Evolutionary conservation across 1,140 invertebrate species (phyloP), one percentile per base, ranked within the genome.

Genomic region (Conus betulinus): DNA sequence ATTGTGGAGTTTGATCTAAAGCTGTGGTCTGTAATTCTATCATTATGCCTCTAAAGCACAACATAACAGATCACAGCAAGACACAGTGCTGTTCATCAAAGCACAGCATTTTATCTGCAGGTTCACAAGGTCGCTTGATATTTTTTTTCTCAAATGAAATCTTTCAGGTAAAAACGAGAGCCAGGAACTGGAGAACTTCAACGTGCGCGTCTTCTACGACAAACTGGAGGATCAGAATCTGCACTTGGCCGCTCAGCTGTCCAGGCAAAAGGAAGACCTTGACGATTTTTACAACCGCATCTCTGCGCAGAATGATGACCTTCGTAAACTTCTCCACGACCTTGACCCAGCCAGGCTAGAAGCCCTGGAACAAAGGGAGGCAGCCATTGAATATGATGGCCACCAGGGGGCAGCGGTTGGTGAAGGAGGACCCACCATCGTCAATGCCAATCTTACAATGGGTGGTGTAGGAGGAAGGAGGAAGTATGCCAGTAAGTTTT

Each of bases 211-310:
- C 2, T 90, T 95, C 55, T 95, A 94, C 78, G 94, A 95, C 91
- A 95, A 95, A 88, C 91, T 95, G 13, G 94, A 95, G 85, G 94
- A 95, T 87, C 94, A 95, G 91, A 95, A 95, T 86, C 92, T 94
- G 1, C 94, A 95, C 53, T 88, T 95, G 86, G 94, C 94, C 5
- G 93, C 94, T 23, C 94, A 94, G 90, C 85, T 95, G 71, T 93
- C 94, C 15, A 87, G 92, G 51, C 94, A 95, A 81, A 89, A 94
- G 82, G 93, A 94, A 71, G 94, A 95, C 86, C 91, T 94, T 0
- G 89, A 90, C 25, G 88, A 89, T 10, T 95, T 95, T 93, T 95
- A 95, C 88, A 90, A 92, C 25, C 90, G 92, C 25, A 95, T 94
- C 78, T 90, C 91, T 87, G 84, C 91, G 15, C 94, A 95, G 85